Evolutionary conservation across 2,888 invertebrate genomes (phyloP).

Genomic region (Steinernema scapterisci): DNA sequence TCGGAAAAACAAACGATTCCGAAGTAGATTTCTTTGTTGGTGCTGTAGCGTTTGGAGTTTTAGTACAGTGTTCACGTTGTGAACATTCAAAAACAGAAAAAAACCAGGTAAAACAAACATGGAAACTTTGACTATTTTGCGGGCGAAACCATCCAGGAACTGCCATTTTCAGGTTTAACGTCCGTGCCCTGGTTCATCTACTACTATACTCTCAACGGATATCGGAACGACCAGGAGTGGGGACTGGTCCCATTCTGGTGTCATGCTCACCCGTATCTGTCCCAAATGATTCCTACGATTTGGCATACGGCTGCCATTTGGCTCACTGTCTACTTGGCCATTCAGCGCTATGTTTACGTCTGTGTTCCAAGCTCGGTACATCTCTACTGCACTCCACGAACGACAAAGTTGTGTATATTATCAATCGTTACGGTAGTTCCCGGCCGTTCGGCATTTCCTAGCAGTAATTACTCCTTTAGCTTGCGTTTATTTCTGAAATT

Average conservation of each 20-base stretch:
- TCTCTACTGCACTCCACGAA: conserved; percentile 76
- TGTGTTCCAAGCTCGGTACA: conserved; percentile 87
- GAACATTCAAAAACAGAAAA: not conserved
- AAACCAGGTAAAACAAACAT: not conserved
- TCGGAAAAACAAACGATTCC: not conserved
- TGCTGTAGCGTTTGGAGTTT: no score
- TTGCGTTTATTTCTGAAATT: conserved; percentile 47
- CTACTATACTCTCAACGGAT: conserved; percentile 60
- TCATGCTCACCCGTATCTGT: conserved; percentile 70
- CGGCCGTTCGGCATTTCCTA: not conserved
- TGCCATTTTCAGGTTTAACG: conserved; percentile 49
- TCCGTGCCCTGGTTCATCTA: conserved; percentile 60
- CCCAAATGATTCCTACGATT: conserved; percentile 77
- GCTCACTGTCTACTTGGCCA: conserved; percentile 86
- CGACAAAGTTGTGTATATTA: conserved; percentile 78
- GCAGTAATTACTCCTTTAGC: conserved; percentile 37
- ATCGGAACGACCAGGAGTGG: conserved; percentile 41
- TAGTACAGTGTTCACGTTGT: not conserved
- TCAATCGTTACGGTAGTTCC: conserved; percentile 71
- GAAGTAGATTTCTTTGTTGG: not conserved
- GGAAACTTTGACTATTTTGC: no score
- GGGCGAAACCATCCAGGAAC: no score
- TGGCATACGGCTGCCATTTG: conserved; percentile 92
- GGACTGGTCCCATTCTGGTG: conserved; percentile 57
- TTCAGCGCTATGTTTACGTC: conserved; percentile 90